Conservation (phyloP, 2,797 vertebrate species). For the Lerista edwardsae region DNA sequence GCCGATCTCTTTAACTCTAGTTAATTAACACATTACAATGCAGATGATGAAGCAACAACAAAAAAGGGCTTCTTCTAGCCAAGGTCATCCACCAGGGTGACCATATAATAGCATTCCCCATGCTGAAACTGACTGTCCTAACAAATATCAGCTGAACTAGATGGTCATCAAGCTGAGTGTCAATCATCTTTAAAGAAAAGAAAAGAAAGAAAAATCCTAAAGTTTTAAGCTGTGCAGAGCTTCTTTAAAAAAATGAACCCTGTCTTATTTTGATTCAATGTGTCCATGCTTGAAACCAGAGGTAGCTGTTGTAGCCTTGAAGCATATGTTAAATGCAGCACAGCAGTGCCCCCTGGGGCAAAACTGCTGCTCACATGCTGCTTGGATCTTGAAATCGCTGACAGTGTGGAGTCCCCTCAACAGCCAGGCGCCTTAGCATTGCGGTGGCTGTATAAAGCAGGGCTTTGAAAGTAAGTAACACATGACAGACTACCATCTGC, state of each 20-base stretch:
- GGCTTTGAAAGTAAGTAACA: conserved; percentile 16
- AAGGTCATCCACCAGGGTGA: too few species aligned
- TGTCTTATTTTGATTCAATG: conserved; percentile 11
- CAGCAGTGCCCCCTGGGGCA: conserved; percentile 38
- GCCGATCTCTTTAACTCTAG: background rate
- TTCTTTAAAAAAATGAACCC: background rate
- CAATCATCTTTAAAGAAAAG: background rate
- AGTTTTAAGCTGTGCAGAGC: background rate
- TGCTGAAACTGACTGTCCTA: background rate
- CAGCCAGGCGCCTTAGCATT: background rate
- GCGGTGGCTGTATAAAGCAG: background rate
- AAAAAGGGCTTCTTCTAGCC: too few species aligned
- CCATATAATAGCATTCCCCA: background rate
- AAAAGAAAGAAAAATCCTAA: background rate
- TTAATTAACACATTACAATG: background rate
- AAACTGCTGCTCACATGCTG: background rate
- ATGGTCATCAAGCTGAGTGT: background rate
- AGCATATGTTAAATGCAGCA: background rate
- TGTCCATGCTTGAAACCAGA: background rate
- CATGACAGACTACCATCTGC: conserved; percentile 8
- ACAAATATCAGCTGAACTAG: background rate
- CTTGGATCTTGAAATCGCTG: conserved; percentile 2
- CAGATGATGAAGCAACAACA: background rate
- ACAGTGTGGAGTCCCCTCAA: background rate
- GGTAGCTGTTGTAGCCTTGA: background rate